phyloP scores from a whole-genome alignment of 1,140 invertebrate genomes.

The Manduca sexta region DNA sequence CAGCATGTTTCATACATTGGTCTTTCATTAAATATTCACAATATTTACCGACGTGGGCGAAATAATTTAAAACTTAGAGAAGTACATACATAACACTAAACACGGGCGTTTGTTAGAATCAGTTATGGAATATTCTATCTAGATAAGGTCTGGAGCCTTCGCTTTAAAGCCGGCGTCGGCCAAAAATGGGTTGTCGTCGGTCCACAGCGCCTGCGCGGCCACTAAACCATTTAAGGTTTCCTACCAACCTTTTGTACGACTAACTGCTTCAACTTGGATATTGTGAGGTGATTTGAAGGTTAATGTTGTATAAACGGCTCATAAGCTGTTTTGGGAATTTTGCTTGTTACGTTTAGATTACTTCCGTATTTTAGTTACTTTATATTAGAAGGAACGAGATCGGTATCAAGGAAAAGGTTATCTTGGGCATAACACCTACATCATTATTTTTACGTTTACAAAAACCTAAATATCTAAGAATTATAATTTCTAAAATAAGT shows the following conservation, averaged over 20 bases:
- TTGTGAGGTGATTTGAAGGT: conserved; percentile 32
- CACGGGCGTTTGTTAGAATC: not conserved
- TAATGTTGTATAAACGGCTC: conserved; percentile 27
- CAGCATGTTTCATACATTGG: too few relatives aligned
- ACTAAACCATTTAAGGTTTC: conserved; percentile 55
- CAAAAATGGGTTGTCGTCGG: conserved; percentile 49
- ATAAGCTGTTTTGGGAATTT: conserved; percentile 7
- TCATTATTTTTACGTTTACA: too few relatives aligned
- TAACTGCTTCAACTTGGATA: conserved; percentile 35
- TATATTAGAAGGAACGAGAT: too few relatives aligned
- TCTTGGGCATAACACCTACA: too few relatives aligned
- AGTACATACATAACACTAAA: too few relatives aligned
- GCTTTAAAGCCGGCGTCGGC: conserved; percentile 31
- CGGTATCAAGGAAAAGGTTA: too few relatives aligned
- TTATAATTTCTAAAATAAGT: too few relatives aligned
- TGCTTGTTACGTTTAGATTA: not conserved
- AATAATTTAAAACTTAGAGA: too few relatives aligned
- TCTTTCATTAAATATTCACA: not conserved
- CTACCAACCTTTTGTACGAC: conserved; percentile 47
- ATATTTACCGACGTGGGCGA: not conserved
- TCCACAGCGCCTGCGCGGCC: conserved; percentile 31
- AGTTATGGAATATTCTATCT: conserved; percentile 31
- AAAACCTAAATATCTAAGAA: too few relatives aligned
- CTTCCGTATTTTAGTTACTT: too few relatives aligned
- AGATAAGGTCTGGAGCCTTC: conserved; percentile 32